These are phyloP conservation scores for Myoxocephalus aenaeus DNA, from an alignment of 2,797 vertebrate genomes.

Conservation along the genomic window DNA sequence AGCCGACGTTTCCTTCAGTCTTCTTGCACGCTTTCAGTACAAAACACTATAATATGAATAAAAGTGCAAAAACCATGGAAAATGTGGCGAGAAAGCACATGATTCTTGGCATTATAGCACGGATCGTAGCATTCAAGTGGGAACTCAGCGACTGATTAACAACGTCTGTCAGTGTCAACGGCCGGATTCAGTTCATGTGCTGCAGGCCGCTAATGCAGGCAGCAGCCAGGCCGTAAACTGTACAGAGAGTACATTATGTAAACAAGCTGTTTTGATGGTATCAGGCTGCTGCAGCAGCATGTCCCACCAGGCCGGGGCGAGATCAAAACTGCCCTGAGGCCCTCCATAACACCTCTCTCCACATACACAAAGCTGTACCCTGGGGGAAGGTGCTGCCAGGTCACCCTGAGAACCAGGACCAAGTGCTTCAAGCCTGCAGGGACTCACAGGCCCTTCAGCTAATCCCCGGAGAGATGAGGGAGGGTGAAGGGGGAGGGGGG, in stretches of 20 bases:
- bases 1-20: constrained; percentile 24
- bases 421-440: constrained; percentile 49
- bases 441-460: constrained; percentile 56
- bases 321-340: constrained; percentile 67
- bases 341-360: constrained; percentile 53
- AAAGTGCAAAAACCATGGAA: constrained; percentile 34
- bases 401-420: constrained; percentile 72
- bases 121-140: constrained; percentile 21
- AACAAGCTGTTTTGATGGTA: constrained; percentile 75
- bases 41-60: background rate
- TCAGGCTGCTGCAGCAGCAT: constrained; percentile 31
- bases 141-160: constrained; percentile 43
- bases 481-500: background rate
- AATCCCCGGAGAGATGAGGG: constrained; percentile 44
- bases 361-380: constrained; percentile 39
- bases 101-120: constrained; percentile 18
- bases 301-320: constrained; percentile 69
- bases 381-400: constrained; percentile 60
- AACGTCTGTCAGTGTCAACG: constrained; percentile 44
- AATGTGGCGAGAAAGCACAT: constrained; percentile 15
- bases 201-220: constrained; percentile 8
- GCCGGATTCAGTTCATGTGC: constrained; percentile 33
- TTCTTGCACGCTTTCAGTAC: constrained; percentile 7
- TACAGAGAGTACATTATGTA: constrained; percentile 48
- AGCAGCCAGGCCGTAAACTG: constrained; percentile 19